These are phyloP conservation scores for Leptodactylus fuscus DNA, from an alignment of 2,113 vertebrate genomes.

Conservation along the genomic window DNA sequence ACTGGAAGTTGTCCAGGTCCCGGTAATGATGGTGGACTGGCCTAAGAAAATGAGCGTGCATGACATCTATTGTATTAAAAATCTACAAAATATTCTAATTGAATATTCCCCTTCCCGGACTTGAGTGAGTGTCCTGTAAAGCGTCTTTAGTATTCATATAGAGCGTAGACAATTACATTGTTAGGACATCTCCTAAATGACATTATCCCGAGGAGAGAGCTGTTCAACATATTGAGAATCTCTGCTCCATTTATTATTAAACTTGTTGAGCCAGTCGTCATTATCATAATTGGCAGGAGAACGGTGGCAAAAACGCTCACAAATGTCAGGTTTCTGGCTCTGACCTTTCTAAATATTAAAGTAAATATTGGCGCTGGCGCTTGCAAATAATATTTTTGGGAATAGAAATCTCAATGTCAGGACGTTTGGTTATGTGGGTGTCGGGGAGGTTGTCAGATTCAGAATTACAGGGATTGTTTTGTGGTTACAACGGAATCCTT, in stretches of 20 bases:
- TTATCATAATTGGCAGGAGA: slow-evolving; percentile 51
- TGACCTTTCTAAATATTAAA: slow-evolving; percentile 48
- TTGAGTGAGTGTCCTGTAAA: not conserved
- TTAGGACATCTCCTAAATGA: slow-evolving; percentile 25
- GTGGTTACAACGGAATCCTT: not conserved
- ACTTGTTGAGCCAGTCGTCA: slow-evolving; percentile 14
- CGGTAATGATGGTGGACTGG: not conserved
- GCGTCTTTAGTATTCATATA: slow-evolving; percentile 5
- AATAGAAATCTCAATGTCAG: slow-evolving; percentile 34
- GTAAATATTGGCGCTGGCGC: slow-evolving; percentile 29
- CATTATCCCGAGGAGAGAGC: slow-evolving; percentile 12
- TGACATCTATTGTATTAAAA: slow-evolving; percentile 22
- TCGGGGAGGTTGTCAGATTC: not conserved
- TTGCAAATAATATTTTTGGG: slow-evolving; percentile 25
- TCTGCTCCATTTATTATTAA: slow-evolving; percentile 52
- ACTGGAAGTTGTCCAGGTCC: not conserved
- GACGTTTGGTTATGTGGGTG: not conserved
- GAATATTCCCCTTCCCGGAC: not conserved
- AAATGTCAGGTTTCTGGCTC: slow-evolving; percentile 38
- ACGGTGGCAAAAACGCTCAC: slow-evolving; percentile 5
- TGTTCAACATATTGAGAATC: slow-evolving; percentile 7
- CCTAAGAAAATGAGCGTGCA: not conserved
- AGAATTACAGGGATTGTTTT: not conserved
- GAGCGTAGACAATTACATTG: slow-evolving; percentile 5
- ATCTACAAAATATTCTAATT: not conserved